phyloP scores from a whole-genome alignment of 2,888 invertebrate species.

The Netelia virgata region DNA sequence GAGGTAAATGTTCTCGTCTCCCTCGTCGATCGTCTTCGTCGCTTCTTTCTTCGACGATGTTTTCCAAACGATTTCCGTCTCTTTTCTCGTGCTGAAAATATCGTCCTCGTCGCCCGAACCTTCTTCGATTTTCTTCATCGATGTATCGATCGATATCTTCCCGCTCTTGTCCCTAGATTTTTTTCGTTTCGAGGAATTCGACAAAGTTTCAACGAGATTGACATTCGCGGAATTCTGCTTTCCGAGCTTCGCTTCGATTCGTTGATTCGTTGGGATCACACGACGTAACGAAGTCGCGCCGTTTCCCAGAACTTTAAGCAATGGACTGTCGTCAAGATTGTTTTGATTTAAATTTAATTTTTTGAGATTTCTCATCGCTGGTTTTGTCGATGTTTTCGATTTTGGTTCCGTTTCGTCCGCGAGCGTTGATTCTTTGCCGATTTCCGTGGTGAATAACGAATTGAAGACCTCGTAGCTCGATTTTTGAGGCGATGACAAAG shows the following conservation, averaged over 20 bases:
- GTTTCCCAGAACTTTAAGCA: constrained; percentile 12
- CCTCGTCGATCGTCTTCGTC: too few species aligned
- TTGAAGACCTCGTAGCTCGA: constrained; percentile 12
- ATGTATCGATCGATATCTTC: neutral
- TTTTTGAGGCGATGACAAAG: constrained; percentile 14
- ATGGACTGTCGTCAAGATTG: neutral
- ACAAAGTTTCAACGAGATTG: neutral
- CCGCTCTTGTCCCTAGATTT: neutral
- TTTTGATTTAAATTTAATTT: neutral
- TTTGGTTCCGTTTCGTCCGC: neutral
- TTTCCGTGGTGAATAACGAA: neutral
- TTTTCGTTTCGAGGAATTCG: neutral
- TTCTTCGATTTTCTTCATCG: neutral
- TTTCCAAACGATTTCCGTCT: neutral
- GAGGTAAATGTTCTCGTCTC: too few species aligned
- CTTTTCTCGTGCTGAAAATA: neutral
- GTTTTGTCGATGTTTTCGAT: neutral
- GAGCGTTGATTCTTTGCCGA: neutral
- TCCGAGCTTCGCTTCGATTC: neutral
- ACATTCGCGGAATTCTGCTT: neutral
- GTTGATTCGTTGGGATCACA: neutral
- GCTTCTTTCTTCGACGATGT: neutral
- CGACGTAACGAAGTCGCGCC: neutral
- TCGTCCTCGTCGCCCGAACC: neutral
- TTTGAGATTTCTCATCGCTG: neutral